A percentile compares a stretch with the other conserved stretches of the same genome.
phyloP scores from a whole-genome alignment of 2,113 vertebrate genomes.

The Nestor notabilis region DNA sequence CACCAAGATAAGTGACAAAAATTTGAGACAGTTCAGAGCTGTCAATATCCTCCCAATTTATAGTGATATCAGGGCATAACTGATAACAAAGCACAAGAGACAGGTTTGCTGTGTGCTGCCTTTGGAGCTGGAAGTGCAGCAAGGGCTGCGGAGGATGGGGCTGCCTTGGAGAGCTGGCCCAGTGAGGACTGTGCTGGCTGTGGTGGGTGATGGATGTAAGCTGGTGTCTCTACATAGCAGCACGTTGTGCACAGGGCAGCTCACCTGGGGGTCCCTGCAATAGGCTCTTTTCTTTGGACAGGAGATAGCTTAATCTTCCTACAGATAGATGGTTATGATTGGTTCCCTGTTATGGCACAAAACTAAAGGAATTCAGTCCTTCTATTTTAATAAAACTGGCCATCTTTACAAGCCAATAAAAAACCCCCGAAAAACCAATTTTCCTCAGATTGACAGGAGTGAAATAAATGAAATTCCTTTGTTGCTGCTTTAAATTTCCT shows the following conservation, averaged over 20 bases:
- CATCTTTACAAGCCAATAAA: not conserved
- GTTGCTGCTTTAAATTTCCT: not conserved
- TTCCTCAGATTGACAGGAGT: not conserved
- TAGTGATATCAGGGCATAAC: not conserved
- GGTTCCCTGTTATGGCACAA: not conserved
- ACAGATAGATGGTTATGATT: not conserved
- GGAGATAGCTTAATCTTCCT: not conserved
- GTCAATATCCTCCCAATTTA: not conserved
- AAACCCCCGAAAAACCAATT: rapidly evolving
- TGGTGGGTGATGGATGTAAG: not conserved
- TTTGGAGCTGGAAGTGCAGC: not conserved
- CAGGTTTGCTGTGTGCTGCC: not conserved
- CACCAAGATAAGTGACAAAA: not conserved
- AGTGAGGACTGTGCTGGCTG: not conserved
- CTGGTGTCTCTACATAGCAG: not conserved
- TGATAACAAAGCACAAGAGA: not conserved
- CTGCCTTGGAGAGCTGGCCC: rapidly evolving
- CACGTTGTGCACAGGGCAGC: rapidly evolving
- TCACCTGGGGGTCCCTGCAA: not conserved
- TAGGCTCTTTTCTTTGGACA: not conserved
- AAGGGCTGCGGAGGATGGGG: rapidly evolving
- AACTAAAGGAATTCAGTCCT: not conserved
- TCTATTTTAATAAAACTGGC: not conserved
- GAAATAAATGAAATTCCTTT: not conserved
- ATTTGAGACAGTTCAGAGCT: not conserved